Conservation (phyloP, 30 jellyfish, hydroid and myxozoan genomes). For the Turritopsis rubra region DNA sequence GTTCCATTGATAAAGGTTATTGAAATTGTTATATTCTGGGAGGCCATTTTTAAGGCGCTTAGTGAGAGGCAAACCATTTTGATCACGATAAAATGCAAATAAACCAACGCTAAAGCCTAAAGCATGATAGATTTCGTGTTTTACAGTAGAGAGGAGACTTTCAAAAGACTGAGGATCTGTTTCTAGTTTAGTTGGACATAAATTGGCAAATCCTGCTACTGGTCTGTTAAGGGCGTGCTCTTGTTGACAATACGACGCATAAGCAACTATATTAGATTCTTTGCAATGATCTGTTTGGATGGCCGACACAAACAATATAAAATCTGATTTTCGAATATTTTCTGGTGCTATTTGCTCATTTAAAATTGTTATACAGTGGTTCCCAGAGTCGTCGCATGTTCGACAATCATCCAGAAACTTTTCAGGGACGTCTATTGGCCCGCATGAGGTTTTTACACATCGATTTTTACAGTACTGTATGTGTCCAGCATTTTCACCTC, state of each 20-base stretch:
- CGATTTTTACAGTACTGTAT: conserved; percentile 67
- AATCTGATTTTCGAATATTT: conserved; percentile 37
- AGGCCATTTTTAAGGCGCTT: conserved; percentile 69
- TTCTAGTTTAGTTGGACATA: conserved; percentile 75
- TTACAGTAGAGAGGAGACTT: conserved; percentile 76
- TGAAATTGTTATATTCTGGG: conserved; percentile 57
- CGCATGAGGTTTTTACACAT: conserved; percentile 65
- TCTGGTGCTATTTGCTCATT: conserved; percentile 23
- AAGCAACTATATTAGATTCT: conserved; percentile 86
- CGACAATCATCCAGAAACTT: conserved; percentile 71
- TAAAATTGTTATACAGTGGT: conserved; percentile 38
- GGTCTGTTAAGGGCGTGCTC: conserved; percentile 91
- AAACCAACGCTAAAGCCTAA: conserved; percentile 90
- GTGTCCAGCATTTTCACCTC: conserved; percentile 60
- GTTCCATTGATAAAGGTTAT: conserved; percentile 71
- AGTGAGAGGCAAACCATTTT: conserved; percentile 65
- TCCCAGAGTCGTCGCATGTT: conserved; percentile 66
- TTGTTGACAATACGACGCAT: conserved; percentile 93
- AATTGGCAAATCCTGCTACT: conserved; percentile 89
- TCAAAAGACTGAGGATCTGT: conserved; percentile 77
- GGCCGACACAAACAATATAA: conserved; percentile 76
- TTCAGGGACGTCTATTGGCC: conserved; percentile 80
- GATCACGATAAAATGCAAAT: conserved; percentile 75
- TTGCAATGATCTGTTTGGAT: conserved; percentile 79
- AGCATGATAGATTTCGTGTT: conserved; percentile 88